These are phyloP conservation scores for Numida meleagris DNA, from an alignment of 2,113 vertebrate genomes.

Conservation along the genomic window DNA sequence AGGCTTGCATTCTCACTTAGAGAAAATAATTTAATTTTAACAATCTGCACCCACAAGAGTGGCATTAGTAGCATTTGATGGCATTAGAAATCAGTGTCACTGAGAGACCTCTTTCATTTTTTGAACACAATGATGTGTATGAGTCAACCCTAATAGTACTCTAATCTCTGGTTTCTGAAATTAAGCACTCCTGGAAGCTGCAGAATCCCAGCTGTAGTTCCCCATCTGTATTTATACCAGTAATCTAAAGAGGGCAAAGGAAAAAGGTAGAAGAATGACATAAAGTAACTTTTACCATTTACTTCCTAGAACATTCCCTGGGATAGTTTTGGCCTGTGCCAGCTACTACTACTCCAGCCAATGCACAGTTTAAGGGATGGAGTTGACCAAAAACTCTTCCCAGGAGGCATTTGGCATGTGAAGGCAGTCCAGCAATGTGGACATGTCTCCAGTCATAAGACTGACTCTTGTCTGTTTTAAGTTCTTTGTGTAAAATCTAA, in stretches of 20 bases:
- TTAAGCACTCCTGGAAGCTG: neutral
- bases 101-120: neutral
- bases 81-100: neutral
- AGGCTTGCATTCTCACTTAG: neutral
- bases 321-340: neutral
- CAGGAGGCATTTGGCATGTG: neutral
- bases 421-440: neutral
- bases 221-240: neutral
- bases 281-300: neutral
- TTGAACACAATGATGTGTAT: neutral
- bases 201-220: neutral
- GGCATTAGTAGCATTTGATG: neutral
- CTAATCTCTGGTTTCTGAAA: neutral
- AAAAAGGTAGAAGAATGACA: neutral
- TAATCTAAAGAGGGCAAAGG: neutral
- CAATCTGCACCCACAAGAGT: neutral
- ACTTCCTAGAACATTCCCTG: neutral
- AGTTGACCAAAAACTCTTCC: neutral
- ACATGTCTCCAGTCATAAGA: neutral
- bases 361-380: neutral
- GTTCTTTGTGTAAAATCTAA: neutral
- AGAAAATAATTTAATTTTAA: neutral
- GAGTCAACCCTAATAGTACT: neutral
- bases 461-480: neutral
- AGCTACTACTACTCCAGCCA: neutral